A percentile compares a stretch with the other conserved stretches of the same genome.
Conservation (phyloP, 1,140 invertebrate species). For the Agrilus planipennis region DNA sequence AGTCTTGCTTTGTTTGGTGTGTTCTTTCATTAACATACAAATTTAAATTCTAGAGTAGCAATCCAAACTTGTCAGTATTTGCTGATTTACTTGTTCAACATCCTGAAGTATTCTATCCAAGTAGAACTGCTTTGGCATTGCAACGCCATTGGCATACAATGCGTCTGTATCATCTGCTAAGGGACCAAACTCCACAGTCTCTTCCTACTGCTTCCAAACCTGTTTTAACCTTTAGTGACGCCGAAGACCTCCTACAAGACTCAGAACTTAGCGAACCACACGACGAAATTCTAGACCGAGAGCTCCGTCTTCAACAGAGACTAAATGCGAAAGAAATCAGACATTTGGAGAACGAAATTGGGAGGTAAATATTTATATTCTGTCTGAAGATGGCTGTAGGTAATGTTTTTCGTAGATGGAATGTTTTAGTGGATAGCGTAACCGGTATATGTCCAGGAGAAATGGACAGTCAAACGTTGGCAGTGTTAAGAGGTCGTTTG, state of each 20-base stretch:
- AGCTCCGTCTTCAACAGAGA: slow-evolving; percentile 39
- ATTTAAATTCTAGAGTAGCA: slow-evolving; percentile 15
- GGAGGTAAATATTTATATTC: slow-evolving; percentile 19
- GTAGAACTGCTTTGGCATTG: slow-evolving; percentile 74
- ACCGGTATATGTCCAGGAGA: slow-evolving; percentile 69
- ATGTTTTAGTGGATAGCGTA: slow-evolving; percentile 78
- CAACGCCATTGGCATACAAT: slow-evolving; percentile 84
- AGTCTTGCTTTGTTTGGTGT: slow-evolving; percentile 30
- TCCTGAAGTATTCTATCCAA: slow-evolving; percentile 73
- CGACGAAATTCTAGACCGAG: slow-evolving; percentile 58
- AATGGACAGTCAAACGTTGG: slow-evolving; percentile 85
- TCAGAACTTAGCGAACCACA: slow-evolving; percentile 64
- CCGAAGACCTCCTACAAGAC: slow-evolving; percentile 82
- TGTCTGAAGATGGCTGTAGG: background rate
- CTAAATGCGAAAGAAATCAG: slow-evolving; percentile 73
- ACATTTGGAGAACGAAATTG: slow-evolving; percentile 76
- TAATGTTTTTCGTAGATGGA: slow-evolving; percentile 68
- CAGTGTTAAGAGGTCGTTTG: slow-evolving; percentile 81
- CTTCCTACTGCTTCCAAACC: slow-evolving; percentile 44
- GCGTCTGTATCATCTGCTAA: slow-evolving; percentile 85
- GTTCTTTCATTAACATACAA: too few relatives aligned
- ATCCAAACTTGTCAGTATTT: slow-evolving; percentile 56
- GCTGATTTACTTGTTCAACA: slow-evolving; percentile 79
- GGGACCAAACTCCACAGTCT: slow-evolving; percentile 71
- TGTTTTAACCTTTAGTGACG: slow-evolving; percentile 79